Conservation (phyloP, 2,113 vertebrate species). For the Paradisaea rubra region DNA sequence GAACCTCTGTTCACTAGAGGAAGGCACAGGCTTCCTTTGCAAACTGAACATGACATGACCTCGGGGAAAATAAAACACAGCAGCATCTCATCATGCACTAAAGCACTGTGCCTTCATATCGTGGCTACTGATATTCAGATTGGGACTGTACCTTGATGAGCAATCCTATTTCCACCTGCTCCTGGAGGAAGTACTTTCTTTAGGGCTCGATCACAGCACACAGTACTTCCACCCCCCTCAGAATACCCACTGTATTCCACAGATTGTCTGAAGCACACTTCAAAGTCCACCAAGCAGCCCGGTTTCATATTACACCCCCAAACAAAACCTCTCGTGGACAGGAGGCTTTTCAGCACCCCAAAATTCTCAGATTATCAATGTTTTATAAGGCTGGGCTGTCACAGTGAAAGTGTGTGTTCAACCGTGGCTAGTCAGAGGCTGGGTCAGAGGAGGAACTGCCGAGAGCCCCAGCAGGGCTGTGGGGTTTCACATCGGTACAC, state of each 20-base stretch:
- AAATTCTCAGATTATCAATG: background rate
- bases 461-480: background rate
- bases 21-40: background rate
- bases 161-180: background rate
- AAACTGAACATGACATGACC: background rate
- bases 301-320: fast-evolving
- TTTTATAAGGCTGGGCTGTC: background rate
- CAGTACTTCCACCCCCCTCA: fast-evolving
- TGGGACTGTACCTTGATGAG: background rate
- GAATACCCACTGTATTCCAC: background rate
- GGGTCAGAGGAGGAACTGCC: background rate
- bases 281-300: background rate
- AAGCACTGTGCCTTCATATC: background rate
- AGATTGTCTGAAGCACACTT: background rate
- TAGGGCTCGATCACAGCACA: background rate
- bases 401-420: background rate
- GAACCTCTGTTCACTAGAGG: background rate
- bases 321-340: fast-evolving
- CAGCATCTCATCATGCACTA: background rate
- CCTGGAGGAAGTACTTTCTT: background rate
- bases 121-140: background rate
- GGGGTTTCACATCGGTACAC: background rate
- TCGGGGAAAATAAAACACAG: background rate
- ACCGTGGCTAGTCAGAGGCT: background rate
- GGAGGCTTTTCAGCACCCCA: fast-evolving